These are phyloP conservation scores for Drosophila longiperda DNA, from an alignment of 2,888 invertebrate genomes.

Conservation along the genomic window DNA sequence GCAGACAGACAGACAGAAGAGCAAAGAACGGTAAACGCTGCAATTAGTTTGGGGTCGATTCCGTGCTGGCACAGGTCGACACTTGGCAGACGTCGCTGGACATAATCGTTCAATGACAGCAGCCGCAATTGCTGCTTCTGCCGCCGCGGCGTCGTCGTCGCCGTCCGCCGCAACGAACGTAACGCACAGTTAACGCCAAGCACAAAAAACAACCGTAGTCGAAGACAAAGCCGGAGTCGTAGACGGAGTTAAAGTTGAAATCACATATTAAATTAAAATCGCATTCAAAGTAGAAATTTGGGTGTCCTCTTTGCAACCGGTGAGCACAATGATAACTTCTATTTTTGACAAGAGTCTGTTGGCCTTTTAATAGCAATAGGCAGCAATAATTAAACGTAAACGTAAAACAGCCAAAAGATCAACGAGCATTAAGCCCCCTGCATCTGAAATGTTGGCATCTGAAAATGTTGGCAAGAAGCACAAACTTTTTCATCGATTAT, in stretches of 20 bases:
- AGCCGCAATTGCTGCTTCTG: constrained; percentile 40
- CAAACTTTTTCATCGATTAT: no score
- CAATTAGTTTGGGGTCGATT: constrained; percentile 25
- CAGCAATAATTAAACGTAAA: background rate
- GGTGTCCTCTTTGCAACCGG: background rate
- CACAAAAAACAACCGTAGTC: constrained; percentile 17
- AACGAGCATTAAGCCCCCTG: background rate
- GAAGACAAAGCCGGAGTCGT: constrained; percentile 1
- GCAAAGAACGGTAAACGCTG: constrained; percentile 6
- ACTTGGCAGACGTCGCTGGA: constrained; percentile 29
- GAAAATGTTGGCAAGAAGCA: no score
- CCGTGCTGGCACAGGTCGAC: constrained; percentile 25
- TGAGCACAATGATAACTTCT: background rate
- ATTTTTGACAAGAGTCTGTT: background rate
- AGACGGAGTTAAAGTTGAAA: constrained; percentile 4
- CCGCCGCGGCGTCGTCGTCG: constrained; percentile 40
- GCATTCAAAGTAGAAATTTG: background rate
- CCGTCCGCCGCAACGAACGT: constrained; percentile 35
- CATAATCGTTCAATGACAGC: constrained; percentile 73
- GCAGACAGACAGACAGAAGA: constrained; percentile 7
- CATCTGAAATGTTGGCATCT: no score
- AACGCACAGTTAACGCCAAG: constrained; percentile 62
- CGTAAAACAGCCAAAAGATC: background rate
- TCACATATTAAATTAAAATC: background rate
- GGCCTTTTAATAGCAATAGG: background rate